Evolutionary conservation across 2,113 vertebrate genomes (phyloP).

Genomic region (Myotis davidii): DNA sequence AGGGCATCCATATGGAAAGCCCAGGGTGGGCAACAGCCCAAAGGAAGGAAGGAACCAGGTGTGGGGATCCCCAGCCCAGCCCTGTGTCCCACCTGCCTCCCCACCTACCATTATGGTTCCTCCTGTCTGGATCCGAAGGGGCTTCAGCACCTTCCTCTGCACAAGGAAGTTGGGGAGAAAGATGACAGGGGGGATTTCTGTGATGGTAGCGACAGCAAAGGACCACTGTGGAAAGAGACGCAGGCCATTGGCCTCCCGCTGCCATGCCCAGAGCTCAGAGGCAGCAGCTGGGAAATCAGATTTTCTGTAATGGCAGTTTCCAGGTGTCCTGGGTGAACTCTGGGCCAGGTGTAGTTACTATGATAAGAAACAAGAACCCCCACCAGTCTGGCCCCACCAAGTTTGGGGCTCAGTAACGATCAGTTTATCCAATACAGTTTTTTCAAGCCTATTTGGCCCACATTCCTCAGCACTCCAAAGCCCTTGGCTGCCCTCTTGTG

Average conservation of each 20-base stretch:
- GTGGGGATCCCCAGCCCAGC: neutral
- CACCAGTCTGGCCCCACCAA: neutral
- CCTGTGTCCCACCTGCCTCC: fast-evolving
- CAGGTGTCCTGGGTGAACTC: neutral
- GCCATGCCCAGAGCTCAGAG: neutral
- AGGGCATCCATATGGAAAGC: neutral
- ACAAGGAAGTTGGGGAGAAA: slow-evolving; percentile 97
- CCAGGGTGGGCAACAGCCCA: neutral
- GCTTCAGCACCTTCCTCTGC: slow-evolving; percentile 94
- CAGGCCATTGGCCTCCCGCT: neutral
- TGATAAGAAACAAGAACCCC: neutral
- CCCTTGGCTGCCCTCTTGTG: slow-evolving; percentile 54
- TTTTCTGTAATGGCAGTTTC: neutral
- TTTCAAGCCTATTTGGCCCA: fast-evolving
- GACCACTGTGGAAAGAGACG: slow-evolving; percentile 90
- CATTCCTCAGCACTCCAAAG: fast-evolving
- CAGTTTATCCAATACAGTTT: too few relatives aligned
- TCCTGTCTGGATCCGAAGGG: slow-evolving; percentile 94
- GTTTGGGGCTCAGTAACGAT: neutral
- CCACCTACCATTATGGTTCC: slow-evolving; percentile 96
- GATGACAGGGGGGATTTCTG: slow-evolving; percentile 95
- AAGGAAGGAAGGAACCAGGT: neutral
- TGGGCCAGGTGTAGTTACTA: neutral
- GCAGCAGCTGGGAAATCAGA: neutral
- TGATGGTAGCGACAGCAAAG: slow-evolving; percentile 94